Conservation (phyloP, 2,113 vertebrate genomes). For the Mungos mungo region DNA sequence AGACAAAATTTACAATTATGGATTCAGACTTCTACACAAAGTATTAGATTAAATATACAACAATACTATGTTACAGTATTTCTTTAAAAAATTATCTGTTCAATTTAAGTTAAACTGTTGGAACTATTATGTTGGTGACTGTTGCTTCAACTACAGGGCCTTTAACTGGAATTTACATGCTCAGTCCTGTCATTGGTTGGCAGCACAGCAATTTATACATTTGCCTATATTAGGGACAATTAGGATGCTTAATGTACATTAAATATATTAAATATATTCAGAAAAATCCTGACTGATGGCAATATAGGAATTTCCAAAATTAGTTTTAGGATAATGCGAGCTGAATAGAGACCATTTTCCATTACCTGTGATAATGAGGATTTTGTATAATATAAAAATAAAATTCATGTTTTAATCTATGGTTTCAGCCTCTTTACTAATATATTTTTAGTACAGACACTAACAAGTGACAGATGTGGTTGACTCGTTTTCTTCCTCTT, state of each 20-base stretch:
- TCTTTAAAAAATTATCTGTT: not conserved
- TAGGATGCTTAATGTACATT: not conserved
- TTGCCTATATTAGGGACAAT: not conserved
- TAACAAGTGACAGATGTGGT: slow-evolving; percentile 48
- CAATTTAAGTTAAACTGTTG: slow-evolving; percentile 29
- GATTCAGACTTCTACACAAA: not conserved
- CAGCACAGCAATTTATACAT: not conserved
- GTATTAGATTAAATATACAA: not conserved
- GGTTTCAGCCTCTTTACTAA: slow-evolving; percentile 28
- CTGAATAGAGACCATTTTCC: not conserved
- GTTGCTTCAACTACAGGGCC: not conserved
- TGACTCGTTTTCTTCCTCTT: not conserved
- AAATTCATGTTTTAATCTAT: not conserved
- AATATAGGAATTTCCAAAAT: slow-evolving; percentile 26
- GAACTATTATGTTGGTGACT: not conserved
- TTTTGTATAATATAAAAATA: not conserved
- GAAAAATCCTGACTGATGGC: not conserved
- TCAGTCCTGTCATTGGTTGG: slow-evolving; percentile 1
- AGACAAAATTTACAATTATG: not conserved
- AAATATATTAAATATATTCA: not conserved
- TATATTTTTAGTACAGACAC: slow-evolving; percentile 6
- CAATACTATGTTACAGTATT: not conserved
- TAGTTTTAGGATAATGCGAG: slow-evolving; percentile 20
- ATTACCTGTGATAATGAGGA: slow-evolving; percentile 21
- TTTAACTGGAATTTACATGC: not conserved